These are phyloP conservation scores for Erythrocercus mccallii DNA, from an alignment of 2,113 vertebrate species.

Conservation along the genomic window DNA sequence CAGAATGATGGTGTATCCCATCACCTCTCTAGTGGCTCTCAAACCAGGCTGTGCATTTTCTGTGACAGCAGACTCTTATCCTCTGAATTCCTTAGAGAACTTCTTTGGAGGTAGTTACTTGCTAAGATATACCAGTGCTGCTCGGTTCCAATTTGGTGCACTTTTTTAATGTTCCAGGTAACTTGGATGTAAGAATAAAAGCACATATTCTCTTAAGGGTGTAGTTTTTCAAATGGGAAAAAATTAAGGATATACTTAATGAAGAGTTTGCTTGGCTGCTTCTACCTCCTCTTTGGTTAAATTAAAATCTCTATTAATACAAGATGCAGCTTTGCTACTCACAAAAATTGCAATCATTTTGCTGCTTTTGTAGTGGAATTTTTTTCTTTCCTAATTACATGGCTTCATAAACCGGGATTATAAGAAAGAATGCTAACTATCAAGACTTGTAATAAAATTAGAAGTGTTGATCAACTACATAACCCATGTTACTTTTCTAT, in stretches of 20 bases:
- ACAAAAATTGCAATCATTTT: not conserved
- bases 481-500: not conserved
- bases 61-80: not conserved
- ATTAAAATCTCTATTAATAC: not conserved
- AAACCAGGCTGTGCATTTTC: not conserved
- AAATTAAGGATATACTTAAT: not conserved
- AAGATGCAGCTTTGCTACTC: not conserved
- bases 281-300: not conserved
- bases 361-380: not conserved
- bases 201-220: not conserved
- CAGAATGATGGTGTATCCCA: not conserved
- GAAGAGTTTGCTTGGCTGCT: not conserved
- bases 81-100: not conserved
- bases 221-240: not conserved
- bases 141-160: not conserved
- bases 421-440: not conserved
- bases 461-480: not conserved
- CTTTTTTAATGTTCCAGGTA: not conserved
- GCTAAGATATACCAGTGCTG: not conserved
- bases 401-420: not conserved
- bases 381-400: not conserved
- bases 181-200: not conserved
- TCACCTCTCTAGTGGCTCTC: not conserved
- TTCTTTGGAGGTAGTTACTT: not conserved
- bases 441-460: not conserved